Base-by-base conservation (phyloP, 2,113 vertebrate genomes). In the Lota lota region DNA sequence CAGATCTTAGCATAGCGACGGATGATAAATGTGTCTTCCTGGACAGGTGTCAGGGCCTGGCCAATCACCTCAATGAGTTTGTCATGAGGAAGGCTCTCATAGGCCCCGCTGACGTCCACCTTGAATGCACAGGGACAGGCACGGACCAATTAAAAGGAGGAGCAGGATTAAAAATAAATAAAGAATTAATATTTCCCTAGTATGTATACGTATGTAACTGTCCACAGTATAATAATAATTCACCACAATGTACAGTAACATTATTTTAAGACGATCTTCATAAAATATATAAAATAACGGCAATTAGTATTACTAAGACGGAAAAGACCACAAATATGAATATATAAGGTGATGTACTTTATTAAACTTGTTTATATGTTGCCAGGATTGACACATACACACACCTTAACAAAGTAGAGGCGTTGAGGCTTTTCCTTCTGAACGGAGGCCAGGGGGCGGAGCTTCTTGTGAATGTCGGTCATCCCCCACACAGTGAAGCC, bases 361-460 rank as follows among this genome's bases (percentile, higher is more conserved):
- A 33, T 33, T 33, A 2, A 33, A 5, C n/a, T n/a, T n/a, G n/a
- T n/a, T n/a, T n/a, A n/a, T n/a, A n/a, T n/a, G n/a, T n/a, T n/a
- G n/a, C 24, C 22, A 62, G 15, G 2, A n/a, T 1, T 11, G 53
- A 6, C 17, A 57, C 3, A 12, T 1, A 20, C 20, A 20, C 8
- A 22, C 22, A 97, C 97, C 94, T 99, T 99, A 2, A 96, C 96
- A 56, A 94, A 97, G 83, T 96, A 96, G 47, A 97, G 92, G 0
- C 70, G 85, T 19, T 88, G 87, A 16, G 83, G 73, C 21, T 85
- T 82, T 36, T 89, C 47, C 7, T 89, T 88, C 66, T 90, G 88
- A 12, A 68, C 60, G 0, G 70, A 79, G 22, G 88, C 88, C 40
- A 95, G 90, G 28, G 86, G 77, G 50, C 79, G 74, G 89, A 97